Evolutionary conservation across 2,888 invertebrate species (phyloP).

Genomic region (Xanthorhoe designata): DNA sequence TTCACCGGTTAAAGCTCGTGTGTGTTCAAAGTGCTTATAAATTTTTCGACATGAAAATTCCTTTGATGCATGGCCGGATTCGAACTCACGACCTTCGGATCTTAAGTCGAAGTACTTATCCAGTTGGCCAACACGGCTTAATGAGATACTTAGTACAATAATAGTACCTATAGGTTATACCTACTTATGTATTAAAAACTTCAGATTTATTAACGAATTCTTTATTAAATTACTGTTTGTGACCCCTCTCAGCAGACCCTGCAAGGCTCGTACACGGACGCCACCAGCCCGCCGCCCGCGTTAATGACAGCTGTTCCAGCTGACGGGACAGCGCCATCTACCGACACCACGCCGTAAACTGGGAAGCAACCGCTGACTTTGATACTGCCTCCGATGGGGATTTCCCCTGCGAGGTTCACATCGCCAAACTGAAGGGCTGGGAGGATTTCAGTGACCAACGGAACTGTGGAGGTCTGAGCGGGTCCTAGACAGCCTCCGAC

Average conservation of each 20-base stretch:
- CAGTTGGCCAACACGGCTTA: too few relatives aligned
- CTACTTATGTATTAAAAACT: background rate
- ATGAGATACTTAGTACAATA: too few relatives aligned
- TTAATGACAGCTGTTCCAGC: slow-evolving; percentile 65
- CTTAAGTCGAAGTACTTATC: too few relatives aligned
- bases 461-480: slow-evolving; percentile 54
- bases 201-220: background rate
- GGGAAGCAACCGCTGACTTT: slow-evolving; percentile 72
- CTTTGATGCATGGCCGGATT: too few relatives aligned
- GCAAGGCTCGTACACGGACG: slow-evolving; percentile 34
- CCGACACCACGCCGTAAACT: slow-evolving; percentile 68
- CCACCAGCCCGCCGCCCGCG: slow-evolving; percentile 51
- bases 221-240: background rate
- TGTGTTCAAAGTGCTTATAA: too few relatives aligned
- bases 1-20: too few relatives aligned
- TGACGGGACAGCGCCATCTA: slow-evolving; percentile 69
- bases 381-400: slow-evolving; percentile 70
- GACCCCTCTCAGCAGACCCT: slow-evolving; percentile 19
- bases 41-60: too few relatives aligned
- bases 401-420: slow-evolving; percentile 63
- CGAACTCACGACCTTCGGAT: too few relatives aligned
- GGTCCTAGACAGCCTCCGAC: slow-evolving; percentile 37
- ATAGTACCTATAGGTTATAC: too few relatives aligned
- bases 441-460: slow-evolving; percentile 66
- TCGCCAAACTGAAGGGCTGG: slow-evolving; percentile 71